Conservation (phyloP, 2,888 invertebrate genomes). For the Drosophila suboccidentalis region DNA sequence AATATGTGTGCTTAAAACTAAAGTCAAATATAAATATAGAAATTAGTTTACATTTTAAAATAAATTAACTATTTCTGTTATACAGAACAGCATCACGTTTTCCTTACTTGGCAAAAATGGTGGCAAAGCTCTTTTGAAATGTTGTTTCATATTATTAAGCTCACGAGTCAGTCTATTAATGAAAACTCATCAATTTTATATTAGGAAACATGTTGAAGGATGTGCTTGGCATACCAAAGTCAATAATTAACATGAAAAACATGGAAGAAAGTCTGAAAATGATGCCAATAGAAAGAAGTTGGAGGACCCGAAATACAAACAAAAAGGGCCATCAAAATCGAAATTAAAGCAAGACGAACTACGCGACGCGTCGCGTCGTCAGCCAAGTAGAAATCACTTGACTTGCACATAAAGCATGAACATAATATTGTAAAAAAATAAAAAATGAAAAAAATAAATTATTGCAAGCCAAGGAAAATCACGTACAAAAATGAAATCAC, state of each 20-base stretch:
- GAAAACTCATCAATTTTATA: conserved; percentile 63
- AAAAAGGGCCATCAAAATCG: conserved; percentile 20
- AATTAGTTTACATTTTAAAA: not conserved
- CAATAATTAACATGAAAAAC: conserved; percentile 54
- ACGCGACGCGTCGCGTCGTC: conserved; percentile 2
- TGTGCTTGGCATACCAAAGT: conserved; percentile 58
- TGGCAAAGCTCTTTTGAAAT: not conserved
- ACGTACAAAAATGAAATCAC: conserved; percentile 60
- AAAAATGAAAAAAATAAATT: conserved; percentile 28
- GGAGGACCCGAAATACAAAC: not conserved
- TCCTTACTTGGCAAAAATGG: not conserved
- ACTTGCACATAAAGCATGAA: conserved; percentile 31
- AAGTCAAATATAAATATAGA: not conserved
- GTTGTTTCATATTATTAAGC: conserved; percentile 9
- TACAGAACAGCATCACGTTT: not conserved
- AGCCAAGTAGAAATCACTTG: conserved; percentile 29
- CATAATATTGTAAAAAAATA: conserved; percentile 42
- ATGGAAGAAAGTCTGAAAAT: conserved; percentile 6
- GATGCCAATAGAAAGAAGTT: not conserved
- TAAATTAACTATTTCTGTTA: not conserved
- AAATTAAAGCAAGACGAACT: conserved; percentile 44
- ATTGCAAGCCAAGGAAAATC: conserved; percentile 41
- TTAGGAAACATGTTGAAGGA: conserved; percentile 33
- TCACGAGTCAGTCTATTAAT: conserved; percentile 33
- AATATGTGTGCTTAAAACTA: not conserved